Evolutionary conservation across 2,113 vertebrate genomes (phyloP).

Genomic region (Xiphophorus maculatus): DNA sequence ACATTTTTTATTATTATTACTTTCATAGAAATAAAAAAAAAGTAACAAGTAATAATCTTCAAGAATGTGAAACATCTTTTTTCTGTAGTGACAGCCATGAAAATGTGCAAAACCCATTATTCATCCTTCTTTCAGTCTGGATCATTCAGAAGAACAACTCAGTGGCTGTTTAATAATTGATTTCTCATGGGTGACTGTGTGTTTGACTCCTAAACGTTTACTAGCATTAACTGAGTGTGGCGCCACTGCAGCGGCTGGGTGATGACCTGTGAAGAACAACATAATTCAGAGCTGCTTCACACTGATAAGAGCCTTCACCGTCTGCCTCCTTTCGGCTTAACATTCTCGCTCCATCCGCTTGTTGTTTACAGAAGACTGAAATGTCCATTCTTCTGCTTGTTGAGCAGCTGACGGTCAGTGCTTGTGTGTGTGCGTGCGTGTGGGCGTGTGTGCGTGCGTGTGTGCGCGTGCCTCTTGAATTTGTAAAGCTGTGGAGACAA

Average conservation of each 20-base stretch:
- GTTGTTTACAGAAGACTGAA: constrained; percentile 45
- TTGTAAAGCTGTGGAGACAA: neutral
- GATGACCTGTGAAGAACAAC: constrained; percentile 40
- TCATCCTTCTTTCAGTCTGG: neutral
- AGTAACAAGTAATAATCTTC: neutral
- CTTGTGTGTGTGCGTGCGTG: neutral
- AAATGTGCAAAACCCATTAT: constrained; percentile 1
- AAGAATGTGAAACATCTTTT: neutral
- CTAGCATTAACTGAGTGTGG: constrained; percentile 24
- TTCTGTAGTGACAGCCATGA: neutral
- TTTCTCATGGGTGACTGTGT: constrained; percentile 9
- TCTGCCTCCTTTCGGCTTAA: constrained; percentile 30
- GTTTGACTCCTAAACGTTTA: constrained; percentile 23
- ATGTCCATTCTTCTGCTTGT: constrained; percentile 25
- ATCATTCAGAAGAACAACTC: constrained; percentile 8
- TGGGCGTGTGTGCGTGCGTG: neutral
- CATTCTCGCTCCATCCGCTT: constrained; percentile 32
- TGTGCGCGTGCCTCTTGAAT: neutral
- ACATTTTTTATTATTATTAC: too few relatives aligned
- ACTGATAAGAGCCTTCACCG: constrained; percentile 51
- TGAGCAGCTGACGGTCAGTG: constrained; percentile 31
- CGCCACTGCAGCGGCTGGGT: constrained; percentile 27
- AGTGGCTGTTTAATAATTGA: constrained; percentile 15
- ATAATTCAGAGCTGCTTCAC: constrained; percentile 46
- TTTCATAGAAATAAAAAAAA: neutral